These are phyloP conservation scores for Heliconius ismenius DNA, from an alignment of 2,888 invertebrate genomes.

Conservation along the genomic window DNA sequence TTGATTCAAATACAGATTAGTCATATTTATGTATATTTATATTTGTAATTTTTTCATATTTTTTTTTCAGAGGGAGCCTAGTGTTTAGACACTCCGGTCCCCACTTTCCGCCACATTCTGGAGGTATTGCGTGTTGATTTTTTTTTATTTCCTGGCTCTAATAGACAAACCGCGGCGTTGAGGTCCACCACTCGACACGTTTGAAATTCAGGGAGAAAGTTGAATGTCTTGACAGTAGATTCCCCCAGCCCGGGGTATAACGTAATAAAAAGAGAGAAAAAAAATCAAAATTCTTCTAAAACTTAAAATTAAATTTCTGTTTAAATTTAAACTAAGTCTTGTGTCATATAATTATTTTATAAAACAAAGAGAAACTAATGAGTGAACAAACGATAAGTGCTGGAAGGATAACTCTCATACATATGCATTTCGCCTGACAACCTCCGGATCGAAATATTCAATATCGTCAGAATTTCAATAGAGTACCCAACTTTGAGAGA, in stretches of 20 bases:
- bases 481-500: conserved; percentile 68
- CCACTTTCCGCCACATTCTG: too few species aligned
- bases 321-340: not conserved
- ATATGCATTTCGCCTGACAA: conserved; percentile 63
- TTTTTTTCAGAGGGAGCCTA: too few species aligned
- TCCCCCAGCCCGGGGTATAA: too few species aligned
- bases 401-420: conserved; percentile 55
- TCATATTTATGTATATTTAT: too few species aligned
- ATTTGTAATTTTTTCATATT: too few species aligned
- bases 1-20: not conserved
- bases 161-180: too few species aligned
- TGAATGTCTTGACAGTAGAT: not conserved
- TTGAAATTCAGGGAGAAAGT: too few species aligned
- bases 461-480: conserved; percentile 65
- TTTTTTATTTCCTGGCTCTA: too few species aligned
- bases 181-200: too few species aligned
- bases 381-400: conserved; percentile 52
- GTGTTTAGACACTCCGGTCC: too few species aligned
- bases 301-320: not conserved
- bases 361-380: conserved; percentile 47
- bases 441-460: conserved; percentile 66
- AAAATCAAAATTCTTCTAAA: not conserved
- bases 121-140: too few species aligned
- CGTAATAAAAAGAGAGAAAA: not conserved
- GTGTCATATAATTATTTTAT: conserved; percentile 16